Conservation (phyloP, 2,797 vertebrate species). For the Onychomys arenicola region DNA sequence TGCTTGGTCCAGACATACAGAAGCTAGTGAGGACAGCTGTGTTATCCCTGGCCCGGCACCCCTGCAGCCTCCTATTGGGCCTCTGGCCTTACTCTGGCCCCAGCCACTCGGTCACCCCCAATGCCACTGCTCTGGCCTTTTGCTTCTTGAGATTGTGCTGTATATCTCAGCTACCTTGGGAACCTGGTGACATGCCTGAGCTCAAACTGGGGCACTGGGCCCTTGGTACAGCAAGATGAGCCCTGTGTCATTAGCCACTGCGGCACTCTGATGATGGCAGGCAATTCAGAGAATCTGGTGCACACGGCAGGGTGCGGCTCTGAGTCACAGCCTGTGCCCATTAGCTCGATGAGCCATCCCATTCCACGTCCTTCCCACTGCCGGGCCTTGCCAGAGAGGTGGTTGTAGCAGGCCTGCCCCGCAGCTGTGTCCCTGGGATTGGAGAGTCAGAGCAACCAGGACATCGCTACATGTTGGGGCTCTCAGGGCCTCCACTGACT, state of each 20-base stretch:
- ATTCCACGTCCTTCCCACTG: background rate
- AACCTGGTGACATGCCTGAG: background rate
- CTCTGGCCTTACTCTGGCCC: background rate
- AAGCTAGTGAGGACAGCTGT: background rate
- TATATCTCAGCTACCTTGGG: background rate
- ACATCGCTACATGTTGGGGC: background rate
- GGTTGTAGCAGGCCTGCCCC: background rate
- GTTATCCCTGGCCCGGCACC: background rate
- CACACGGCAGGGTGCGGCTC: background rate
- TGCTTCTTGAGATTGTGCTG: background rate
- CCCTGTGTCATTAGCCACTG: background rate
- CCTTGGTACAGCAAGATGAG: background rate
- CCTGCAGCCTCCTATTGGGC: background rate
- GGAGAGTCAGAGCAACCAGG: background rate
- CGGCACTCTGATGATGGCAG: rapidly evolving
- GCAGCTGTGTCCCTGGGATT: background rate
- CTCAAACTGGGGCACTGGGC: background rate
- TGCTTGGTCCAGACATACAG: rapidly evolving
- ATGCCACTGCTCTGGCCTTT: background rate
- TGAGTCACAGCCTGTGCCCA: constrained; percentile 32
- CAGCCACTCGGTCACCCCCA: rapidly evolving
- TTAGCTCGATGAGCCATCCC: background rate
- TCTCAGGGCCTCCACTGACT: background rate
- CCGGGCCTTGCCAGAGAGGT: background rate
- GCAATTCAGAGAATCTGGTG: background rate